phyloP scores from a whole-genome alignment of 2,113 vertebrate genomes.

The Irena cyanogastra region DNA sequence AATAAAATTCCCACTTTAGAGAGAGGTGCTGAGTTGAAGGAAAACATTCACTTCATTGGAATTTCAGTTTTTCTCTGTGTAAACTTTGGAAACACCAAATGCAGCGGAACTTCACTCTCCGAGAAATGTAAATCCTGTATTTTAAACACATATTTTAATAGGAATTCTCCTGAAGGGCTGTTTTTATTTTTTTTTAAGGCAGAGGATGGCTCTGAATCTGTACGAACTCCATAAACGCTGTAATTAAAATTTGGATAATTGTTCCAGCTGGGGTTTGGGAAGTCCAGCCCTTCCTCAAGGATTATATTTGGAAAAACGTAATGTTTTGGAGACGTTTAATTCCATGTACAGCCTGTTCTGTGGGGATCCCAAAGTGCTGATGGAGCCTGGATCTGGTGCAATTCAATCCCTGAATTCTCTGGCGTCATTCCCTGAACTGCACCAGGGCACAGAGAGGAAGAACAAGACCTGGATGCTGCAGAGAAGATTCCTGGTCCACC shows the following conservation, averaged over 20 bases:
- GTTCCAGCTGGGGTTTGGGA: background rate
- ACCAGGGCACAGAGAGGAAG: background rate
- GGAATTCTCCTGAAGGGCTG: background rate
- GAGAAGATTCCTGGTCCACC: background rate
- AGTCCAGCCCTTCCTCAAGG: background rate
- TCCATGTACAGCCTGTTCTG: background rate
- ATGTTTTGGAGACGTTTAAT: background rate
- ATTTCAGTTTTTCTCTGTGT: background rate
- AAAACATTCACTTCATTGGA: background rate
- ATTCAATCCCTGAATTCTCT: background rate
- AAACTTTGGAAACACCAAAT: background rate
- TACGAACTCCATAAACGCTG: background rate
- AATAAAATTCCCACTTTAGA: background rate
- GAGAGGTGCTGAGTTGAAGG: background rate
- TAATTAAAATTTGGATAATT: background rate
- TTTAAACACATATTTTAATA: background rate
- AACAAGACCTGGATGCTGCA: background rate
- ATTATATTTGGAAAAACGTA: background rate
- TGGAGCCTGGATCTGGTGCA: background rate
- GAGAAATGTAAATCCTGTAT: background rate
- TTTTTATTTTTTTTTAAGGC: background rate
- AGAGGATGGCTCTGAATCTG: background rate
- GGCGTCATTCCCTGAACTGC: background rate
- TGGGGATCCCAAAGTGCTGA: background rate
- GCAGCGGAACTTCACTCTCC: background rate